phyloP scores from a whole-genome alignment of 2,888 invertebrate genomes.

The Caenorhabditis parvicauda region DNA sequence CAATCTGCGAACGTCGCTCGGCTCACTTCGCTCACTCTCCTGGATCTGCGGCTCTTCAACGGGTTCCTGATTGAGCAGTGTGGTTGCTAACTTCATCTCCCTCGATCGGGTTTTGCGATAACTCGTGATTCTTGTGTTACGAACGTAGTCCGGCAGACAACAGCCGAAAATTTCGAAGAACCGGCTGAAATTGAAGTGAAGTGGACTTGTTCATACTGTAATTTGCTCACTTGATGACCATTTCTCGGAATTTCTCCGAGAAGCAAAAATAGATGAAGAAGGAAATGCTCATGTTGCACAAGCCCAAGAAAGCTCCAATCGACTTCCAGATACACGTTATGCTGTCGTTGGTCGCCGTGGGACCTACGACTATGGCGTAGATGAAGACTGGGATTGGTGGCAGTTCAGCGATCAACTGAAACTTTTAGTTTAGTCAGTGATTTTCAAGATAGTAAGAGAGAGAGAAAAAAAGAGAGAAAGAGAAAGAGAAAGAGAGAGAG shows the following conservation, averaged over 20 bases:
- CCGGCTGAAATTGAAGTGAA: not conserved
- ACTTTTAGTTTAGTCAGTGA: no score
- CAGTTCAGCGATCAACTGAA: slow-evolving; percentile 50
- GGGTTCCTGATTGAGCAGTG: slow-evolving; percentile 9
- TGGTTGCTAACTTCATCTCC: slow-evolving; percentile 13
- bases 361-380: slow-evolving; percentile 44
- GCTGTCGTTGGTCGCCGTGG: slow-evolving; percentile 27
- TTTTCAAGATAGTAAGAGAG: no score
- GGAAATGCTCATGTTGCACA: slow-evolving; percentile 58
- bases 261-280: slow-evolving; percentile 57
- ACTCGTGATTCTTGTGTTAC: not conserved
- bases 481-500: no score
- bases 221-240: slow-evolving; percentile 44
- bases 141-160: not conserved
- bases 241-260: slow-evolving; percentile 51
- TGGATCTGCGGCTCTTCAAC: slow-evolving; percentile 8
- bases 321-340: slow-evolving; percentile 36
- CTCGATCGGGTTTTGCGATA: slow-evolving; percentile 6
- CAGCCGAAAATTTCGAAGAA: not conserved
- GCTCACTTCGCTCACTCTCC: not conserved
- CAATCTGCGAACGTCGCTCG: not conserved
- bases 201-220: not conserved
- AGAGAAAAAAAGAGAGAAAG: no score
- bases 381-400: slow-evolving; percentile 53
- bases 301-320: slow-evolving; percentile 49